A percentile compares a stretch with the other conserved stretches of the same genome.
Evolutionary conservation across 2,888 invertebrate species (phyloP).

Genomic region (Galeopsomyia nigrocyanea): DNA sequence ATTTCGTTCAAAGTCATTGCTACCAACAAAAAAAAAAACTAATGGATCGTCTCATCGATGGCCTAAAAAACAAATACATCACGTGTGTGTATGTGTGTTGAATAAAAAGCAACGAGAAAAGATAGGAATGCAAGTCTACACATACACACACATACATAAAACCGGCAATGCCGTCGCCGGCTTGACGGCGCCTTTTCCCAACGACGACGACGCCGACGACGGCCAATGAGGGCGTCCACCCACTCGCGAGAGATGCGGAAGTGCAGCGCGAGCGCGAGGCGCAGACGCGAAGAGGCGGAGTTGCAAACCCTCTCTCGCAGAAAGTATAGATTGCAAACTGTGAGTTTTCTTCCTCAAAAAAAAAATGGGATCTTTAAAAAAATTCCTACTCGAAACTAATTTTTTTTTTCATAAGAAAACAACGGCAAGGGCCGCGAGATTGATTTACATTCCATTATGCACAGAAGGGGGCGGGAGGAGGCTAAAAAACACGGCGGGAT

Average conservation of each 20-base stretch:
- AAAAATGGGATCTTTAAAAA: no score
- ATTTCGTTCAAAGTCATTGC: no score
- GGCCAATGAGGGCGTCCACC: conserved; percentile 22
- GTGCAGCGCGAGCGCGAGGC: conserved; percentile 22
- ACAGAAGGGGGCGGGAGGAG: background rate
- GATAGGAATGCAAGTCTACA: no score
- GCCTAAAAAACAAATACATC: no score
- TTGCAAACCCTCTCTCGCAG: background rate
- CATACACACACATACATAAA: background rate
- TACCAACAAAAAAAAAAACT: no score
- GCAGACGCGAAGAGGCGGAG: conserved; percentile 43
- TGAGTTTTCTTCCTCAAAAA: background rate
- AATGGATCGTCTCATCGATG: no score
- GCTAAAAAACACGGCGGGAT: background rate
- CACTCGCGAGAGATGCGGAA: conserved; percentile 11
- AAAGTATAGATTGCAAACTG: background rate
- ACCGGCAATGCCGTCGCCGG: background rate
- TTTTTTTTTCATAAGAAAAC: conserved; percentile 16
- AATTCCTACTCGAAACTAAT: no score
- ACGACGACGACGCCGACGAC: conserved; percentile 6
- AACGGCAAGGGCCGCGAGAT: conserved; percentile 16
- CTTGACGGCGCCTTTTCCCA: background rate
- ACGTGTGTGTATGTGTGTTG: no score
- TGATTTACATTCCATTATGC: conserved; percentile 43
- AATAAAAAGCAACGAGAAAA: no score